phyloP scores from a whole-genome alignment of 2,888 invertebrate genomes.

The Troides oblongomaculatus region DNA sequence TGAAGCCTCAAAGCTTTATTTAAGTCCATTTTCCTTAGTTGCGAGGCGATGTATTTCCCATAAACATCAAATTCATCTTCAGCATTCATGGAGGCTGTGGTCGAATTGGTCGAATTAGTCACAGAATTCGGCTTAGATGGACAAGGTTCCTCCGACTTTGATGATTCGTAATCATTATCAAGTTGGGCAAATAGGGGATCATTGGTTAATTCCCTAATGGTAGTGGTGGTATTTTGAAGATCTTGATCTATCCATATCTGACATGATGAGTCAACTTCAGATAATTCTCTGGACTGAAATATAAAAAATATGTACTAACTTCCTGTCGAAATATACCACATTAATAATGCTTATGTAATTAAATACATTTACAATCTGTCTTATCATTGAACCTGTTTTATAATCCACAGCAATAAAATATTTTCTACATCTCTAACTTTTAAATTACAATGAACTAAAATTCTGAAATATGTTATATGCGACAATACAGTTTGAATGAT shows the following conservation, averaged over 20 bases:
- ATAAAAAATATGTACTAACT: constrained; percentile 5
- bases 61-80: constrained; percentile 76
- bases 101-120: constrained; percentile 43
- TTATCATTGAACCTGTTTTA: too few species aligned
- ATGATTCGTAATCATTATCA: constrained; percentile 52
- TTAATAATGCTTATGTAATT: too few species aligned
- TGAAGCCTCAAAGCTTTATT: constrained; percentile 65
- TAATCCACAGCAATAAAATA: too few species aligned
- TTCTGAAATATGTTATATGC: too few species aligned
- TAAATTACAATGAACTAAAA: too few species aligned
- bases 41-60: constrained; percentile 71
- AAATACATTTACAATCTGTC: too few species aligned
- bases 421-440: too few species aligned
- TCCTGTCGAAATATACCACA: too few species aligned
- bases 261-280: constrained; percentile 56
- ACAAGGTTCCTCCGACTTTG: constrained; percentile 36
- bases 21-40: constrained; percentile 65
- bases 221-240: constrained; percentile 37
- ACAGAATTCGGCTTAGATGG: constrained; percentile 38
- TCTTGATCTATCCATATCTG: constrained; percentile 57
- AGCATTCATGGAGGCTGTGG: constrained; percentile 37
- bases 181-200: constrained; percentile 54
- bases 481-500: too few species aligned
- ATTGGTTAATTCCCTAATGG: constrained; percentile 47
- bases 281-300: constrained; percentile 48